Evolutionary conservation across 2,113 vertebrate species (phyloP).

Genomic region (Pteruthius melanotis): DNA sequence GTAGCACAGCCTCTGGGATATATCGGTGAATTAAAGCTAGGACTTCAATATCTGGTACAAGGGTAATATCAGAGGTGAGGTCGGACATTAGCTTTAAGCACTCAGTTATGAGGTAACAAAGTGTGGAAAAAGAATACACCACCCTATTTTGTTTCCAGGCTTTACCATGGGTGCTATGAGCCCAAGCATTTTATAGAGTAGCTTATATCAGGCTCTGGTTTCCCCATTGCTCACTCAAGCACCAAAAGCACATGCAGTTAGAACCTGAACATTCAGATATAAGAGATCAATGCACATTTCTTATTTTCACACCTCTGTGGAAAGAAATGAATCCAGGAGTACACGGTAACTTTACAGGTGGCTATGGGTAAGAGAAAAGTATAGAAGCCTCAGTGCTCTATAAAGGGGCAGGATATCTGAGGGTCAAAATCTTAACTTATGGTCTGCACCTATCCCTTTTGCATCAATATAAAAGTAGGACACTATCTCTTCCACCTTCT

Average conservation of each 20-base stretch:
- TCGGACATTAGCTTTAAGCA: background rate
- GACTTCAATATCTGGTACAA: background rate
- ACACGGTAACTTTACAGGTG: fast-evolving
- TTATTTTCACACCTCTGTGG: background rate
- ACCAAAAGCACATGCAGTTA: background rate
- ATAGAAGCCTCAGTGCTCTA: background rate
- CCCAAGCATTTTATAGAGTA: background rate
- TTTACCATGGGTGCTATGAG: background rate
- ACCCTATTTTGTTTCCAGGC: background rate
- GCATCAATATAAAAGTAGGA: background rate
- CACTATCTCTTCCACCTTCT: background rate
- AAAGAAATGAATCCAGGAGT: background rate
- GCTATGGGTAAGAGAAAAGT: background rate
- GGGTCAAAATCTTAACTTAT: background rate
- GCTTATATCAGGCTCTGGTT: background rate
- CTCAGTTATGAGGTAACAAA: fast-evolving
- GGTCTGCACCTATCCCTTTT: background rate
- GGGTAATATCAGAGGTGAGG: background rate
- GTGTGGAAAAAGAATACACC: background rate
- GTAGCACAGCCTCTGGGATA: background rate
- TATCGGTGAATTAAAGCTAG: background rate
- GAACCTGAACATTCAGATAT: background rate
- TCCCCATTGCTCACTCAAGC: fast-evolving
- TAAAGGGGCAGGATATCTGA: background rate
- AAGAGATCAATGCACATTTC: background rate